These are phyloP conservation scores for Engraulis encrasicolus DNA, from an alignment of 2,113 vertebrate genomes.

Conservation along the genomic window DNA sequence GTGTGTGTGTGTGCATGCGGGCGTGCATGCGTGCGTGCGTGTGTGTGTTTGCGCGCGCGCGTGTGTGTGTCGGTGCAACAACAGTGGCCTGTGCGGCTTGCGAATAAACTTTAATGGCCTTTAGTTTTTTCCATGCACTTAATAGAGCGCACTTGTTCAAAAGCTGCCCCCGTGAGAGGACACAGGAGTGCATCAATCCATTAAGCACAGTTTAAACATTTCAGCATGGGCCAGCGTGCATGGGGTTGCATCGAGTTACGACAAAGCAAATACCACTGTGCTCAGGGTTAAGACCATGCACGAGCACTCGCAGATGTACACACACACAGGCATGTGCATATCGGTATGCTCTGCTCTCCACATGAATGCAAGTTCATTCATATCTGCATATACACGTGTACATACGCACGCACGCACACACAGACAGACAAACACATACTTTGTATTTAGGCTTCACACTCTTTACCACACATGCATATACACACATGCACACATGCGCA, in stretches of 20 bases:
- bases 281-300: neutral
- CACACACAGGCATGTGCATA: conserved; percentile 33
- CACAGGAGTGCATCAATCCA: conserved; percentile 6
- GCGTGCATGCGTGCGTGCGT: no score
- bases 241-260: conserved; percentile 7
- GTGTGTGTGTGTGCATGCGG: no score
- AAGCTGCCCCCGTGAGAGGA: neutral
- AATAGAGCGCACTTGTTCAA: neutral
- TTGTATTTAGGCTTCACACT: no score
- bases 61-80: no score
- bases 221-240: neutral
- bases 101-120: conserved; percentile 4
- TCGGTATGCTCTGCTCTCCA: no score
- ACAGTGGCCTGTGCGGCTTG: neutral
- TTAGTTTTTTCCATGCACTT: conserved; percentile 16
- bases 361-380: no score
- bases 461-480: no score
- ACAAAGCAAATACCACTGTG: neutral
- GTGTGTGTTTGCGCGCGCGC: no score
- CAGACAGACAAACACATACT: neutral
- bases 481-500: no score
- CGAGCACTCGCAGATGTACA: neutral
- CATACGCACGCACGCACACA: no score
- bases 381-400: neutral
- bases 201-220: conserved; percentile 13